Evolutionary conservation across 2,797 vertebrate genomes (phyloP).

Genomic region (Premnoplex brunnescens): DNA sequence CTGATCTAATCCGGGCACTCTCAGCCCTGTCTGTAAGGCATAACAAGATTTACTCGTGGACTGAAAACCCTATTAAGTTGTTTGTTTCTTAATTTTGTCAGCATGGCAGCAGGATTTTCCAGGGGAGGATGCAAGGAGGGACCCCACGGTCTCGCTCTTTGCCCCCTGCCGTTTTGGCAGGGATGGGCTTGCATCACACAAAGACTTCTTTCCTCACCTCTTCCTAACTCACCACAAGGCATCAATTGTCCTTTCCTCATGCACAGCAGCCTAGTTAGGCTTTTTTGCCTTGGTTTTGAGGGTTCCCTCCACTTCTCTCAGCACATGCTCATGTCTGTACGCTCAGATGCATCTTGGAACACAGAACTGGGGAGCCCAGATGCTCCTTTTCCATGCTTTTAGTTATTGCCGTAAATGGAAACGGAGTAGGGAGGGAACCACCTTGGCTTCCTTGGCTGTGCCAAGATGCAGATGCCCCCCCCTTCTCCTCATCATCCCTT

Average conservation of each 20-base stretch:
- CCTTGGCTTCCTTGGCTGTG: not conserved
- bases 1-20: not conserved
- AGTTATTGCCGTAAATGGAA: not conserved
- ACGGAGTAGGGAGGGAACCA: fast-evolving
- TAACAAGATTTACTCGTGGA: not conserved
- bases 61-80: not conserved
- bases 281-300: not conserved
- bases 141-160: fast-evolving
- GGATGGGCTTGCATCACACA: not conserved
- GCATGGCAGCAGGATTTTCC: not conserved
- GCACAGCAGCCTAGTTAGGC: not conserved
- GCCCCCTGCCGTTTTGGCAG: not conserved
- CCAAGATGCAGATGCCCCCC: not conserved
- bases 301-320: not conserved
- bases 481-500: not conserved
- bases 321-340: fast-evolving
- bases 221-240: not conserved
- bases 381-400: not conserved
- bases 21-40: not conserved
- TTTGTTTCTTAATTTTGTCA: not conserved
- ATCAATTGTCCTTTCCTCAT: fast-evolving
- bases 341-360: not conserved
- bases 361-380: not conserved
- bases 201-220: not conserved
- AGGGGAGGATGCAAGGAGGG: not conserved